Base-by-base conservation (phyloP, 2,888 invertebrate genomes). In the Eupithecia centaureata region DNA sequence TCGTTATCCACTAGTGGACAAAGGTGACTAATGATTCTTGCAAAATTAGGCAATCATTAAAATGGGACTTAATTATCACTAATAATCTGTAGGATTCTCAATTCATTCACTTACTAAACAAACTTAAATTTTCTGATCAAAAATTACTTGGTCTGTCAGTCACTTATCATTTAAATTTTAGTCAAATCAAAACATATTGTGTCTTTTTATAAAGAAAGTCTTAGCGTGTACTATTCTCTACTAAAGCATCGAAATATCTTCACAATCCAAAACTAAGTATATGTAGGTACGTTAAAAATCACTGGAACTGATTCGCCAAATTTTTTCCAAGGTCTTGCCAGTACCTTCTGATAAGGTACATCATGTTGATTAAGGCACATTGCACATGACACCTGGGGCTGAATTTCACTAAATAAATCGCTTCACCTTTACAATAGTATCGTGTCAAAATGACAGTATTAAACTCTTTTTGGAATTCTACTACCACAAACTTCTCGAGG, bases 291-390 rank as follows among this genome's bases (percentile, higher is more conserved):
- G n/a, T n/a, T n/a, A 38, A 38, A 38, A 38, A n/a, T 7, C 3
- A 38, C 42, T 42, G 8, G 18, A 15, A 51, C 57, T 68, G 52
- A 68, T 61, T 61, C n/a, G n/a, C 63, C 33, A 42, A 54, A 18
- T 65, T 65, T 68, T 62, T 61, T 68, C 35, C 35, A 65, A 68
- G 68, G 68, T 68, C 68, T 68, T 68, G 33, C 68, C 68, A 30
- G 42, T 62, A 51, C 58, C 68, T 59, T 62, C 65, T 47, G 68
- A 68, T 47, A 62, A 68, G 68, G 68, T 68, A 57, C 18, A 33
- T 27, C 33, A 58, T n/a, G 13, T 30, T 56, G 54, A 38, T 61
- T 64, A 12, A 18, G 58, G 58, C 38, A 61, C 61, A 5, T 38
- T 64, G 64, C 51, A 67, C 60, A 15, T 3, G 15, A 13, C 60